Percentiles rank a stretch among this genome's conserved stretches.
Conservation (phyloP, 2,113 vertebrate genomes). For the Capreolus pygargus region DNA sequence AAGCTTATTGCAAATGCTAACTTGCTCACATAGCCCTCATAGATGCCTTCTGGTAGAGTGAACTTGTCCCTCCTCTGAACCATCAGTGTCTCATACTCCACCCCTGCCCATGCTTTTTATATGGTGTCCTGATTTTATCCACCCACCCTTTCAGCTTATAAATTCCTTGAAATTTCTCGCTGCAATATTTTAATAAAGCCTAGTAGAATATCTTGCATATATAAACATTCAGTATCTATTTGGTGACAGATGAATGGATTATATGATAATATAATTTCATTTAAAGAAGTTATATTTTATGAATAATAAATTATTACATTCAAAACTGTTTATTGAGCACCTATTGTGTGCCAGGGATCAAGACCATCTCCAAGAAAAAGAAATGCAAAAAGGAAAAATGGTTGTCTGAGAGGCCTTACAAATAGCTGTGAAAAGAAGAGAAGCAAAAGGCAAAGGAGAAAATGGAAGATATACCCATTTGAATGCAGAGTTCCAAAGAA, state of each 20-base stretch:
- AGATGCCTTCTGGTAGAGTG: neutral
- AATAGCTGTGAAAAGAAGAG: neutral
- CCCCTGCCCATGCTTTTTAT: neutral
- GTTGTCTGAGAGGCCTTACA: neutral
- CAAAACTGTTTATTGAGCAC: neutral
- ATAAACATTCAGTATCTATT: conserved; percentile 3
- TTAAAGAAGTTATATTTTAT: neutral
- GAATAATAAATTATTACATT: neutral
- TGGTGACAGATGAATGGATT: neutral
- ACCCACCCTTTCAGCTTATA: neutral
- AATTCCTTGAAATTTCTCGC: conserved; percentile 19
- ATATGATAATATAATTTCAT: neutral
- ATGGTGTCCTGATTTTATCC: neutral
- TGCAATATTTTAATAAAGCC: neutral
- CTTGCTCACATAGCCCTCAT: neutral
- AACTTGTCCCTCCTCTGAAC: neutral
- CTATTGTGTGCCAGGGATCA: neutral
- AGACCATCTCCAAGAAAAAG: neutral
- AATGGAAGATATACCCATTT: neutral
- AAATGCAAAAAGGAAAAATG: neutral
- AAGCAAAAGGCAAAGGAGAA: neutral
- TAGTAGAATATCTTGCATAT: neutral
- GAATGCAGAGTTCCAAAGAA: neutral
- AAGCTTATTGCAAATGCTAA: neutral
- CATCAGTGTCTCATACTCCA: neutral